Conservation (phyloP, 2,888 invertebrate species). For the Polylopha cassiicola region DNA sequence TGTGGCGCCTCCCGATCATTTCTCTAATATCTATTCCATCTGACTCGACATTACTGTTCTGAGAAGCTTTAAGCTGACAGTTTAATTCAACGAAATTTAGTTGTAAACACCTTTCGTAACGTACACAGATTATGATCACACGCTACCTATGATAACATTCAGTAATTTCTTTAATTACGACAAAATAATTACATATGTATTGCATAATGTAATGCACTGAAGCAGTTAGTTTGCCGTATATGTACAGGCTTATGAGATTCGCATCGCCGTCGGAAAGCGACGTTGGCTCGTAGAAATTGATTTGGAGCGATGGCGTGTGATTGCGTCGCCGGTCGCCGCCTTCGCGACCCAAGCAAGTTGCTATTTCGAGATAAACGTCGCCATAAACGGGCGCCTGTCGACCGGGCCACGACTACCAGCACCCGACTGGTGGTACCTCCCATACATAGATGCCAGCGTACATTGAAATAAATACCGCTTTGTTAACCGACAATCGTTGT, state of each 20-base stretch:
- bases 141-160: conserved; percentile 31
- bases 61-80: conserved; percentile 28
- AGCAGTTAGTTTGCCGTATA: conserved; percentile 26
- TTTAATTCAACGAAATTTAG: conserved; percentile 26
- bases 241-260: conserved; percentile 19
- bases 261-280: conserved; percentile 24
- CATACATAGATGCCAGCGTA: conserved; percentile 36
- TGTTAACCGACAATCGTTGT: conserved; percentile 23
- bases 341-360: conserved; percentile 69
- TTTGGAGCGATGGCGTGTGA: conserved; percentile 64
- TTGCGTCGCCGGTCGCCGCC: conserved; percentile 47
- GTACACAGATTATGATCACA: conserved; percentile 29
- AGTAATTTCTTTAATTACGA: conserved; percentile 29
- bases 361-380: conserved; percentile 73
- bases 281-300: conserved; percentile 46
- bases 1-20: conserved; percentile 46
- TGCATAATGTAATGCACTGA: conserved; percentile 25
- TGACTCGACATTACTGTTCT: conserved; percentile 36
- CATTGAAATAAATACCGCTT: conserved; percentile 46
- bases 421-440: conserved; percentile 35
- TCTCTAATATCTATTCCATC: conserved; percentile 39
- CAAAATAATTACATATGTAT: conserved; percentile 13
- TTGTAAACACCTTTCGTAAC: conserved; percentile 36
- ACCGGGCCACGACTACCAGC: conserved; percentile 37
- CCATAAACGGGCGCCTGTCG: conserved; percentile 65